phyloP scores from a whole-genome alignment of 2,113 vertebrate species.

The Erpornis zantholeuca region DNA sequence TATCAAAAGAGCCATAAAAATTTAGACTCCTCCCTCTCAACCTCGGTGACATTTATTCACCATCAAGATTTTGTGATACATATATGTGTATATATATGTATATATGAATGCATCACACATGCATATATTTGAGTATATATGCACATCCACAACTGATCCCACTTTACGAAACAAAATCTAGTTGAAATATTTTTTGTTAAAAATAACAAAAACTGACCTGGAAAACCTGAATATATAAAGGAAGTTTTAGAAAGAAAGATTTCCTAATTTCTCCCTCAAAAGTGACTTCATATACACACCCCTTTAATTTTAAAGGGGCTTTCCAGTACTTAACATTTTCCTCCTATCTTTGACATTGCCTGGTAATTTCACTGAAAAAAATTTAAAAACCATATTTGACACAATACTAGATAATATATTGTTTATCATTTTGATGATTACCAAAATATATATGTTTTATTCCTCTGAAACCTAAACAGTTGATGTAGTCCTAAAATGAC shows the following conservation, averaged over 20 bases:
- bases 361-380: background rate
- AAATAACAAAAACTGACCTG: background rate
- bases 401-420: background rate
- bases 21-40: background rate
- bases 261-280: background rate
- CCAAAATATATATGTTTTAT: constrained; percentile 13
- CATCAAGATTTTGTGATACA: background rate
- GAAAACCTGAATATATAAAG: background rate
- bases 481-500: constrained; percentile 34
- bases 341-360: background rate
- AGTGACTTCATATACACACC: background rate
- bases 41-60: background rate
- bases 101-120: background rate
- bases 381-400: background rate
- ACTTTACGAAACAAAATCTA: background rate
- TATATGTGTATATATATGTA: no score
- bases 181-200: background rate
- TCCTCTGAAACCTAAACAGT: constrained; percentile 11
- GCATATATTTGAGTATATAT: rapidly evolving
- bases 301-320: background rate
- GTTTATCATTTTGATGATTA: background rate
- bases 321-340: background rate
- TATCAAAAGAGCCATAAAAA: background rate
- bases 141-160: background rate
- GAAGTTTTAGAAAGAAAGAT: background rate